Evolutionary conservation across 2,113 vertebrate species (phyloP).

Genomic region (Gnathonemus echidnorhynchus): DNA sequence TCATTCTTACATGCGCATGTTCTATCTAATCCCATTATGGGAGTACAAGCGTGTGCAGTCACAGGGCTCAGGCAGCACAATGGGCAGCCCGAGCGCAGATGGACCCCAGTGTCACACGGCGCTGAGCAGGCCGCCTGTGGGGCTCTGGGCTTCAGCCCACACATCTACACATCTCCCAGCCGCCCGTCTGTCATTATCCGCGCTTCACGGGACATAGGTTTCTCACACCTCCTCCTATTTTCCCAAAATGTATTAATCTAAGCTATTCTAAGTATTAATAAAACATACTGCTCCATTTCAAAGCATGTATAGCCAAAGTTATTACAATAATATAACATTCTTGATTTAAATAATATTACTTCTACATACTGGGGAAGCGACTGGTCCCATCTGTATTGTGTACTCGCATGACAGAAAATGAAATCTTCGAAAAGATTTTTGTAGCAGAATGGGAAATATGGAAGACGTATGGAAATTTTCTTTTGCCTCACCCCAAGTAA

Average conservation of each 20-base stretch:
- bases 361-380: neutral
- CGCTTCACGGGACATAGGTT: neutral
- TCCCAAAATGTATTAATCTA: neutral
- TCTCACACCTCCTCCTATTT: neutral
- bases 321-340: conserved; percentile 10
- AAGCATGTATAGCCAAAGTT: neutral
- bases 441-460: neutral
- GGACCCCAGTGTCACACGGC: conserved; percentile 7
- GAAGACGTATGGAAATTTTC: neutral
- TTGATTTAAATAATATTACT: neutral
- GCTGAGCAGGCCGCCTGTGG: neutral
- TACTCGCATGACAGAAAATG: neutral
- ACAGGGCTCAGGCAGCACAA: conserved; percentile 32
- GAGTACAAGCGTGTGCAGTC: conserved; percentile 28
- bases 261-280: conserved; percentile 1
- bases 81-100: conserved; percentile 23
- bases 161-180: neutral
- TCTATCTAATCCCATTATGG: conserved; percentile 37
- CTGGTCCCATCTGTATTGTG: neutral
- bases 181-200: neutral
- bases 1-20: conserved; percentile 26
- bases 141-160: neutral
- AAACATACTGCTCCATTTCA: neutral
- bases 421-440: neutral
- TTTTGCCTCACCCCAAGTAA: neutral